Base-by-base conservation (phyloP, 2,113 vertebrate species). In the Labeo rohita region DNA sequence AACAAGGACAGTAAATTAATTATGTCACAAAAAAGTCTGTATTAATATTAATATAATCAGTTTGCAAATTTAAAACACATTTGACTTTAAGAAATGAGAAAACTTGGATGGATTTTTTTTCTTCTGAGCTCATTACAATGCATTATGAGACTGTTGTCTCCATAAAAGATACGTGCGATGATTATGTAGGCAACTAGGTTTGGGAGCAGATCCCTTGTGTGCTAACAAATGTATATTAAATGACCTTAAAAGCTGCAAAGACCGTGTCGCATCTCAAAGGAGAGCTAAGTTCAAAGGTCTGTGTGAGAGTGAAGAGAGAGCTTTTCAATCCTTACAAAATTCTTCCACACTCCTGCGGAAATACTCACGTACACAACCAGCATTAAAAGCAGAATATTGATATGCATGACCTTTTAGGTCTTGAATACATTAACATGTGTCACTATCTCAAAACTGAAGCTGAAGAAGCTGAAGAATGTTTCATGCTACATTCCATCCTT, bases 341-440 rank as follows among this genome's bases (percentile, higher is more conserved):
- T 73, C 68, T 73, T 36, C 36, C 12, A 73, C 50, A 73, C 68
- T 49, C 59, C 10, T 49, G 39, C 28, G 56, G 39, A 63, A 65
- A 65, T 49, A 68, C 78, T 59, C 16, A 6, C 13, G 5, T 68
- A 50, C 65, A 70, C 49, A 83, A 66, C 10, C 80, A 73, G 82
- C 66, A 72, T 84, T 52, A 43, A 83, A 81, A 66, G 63, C 23
- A 34, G 8, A 72, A 8, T 39, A 83, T 56, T 84, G 50, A 59
- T 84, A 74, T 59, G 52, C 66, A 56, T 84, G 82, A 84, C 52
- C 80, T 54, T 83, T 63, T 39, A 83, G 80, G 28, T 52, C 65
- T 83, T 34, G 80, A 73, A 84, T 73, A 73, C 82, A 73, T 84
- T 84, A 84, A 45, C 36, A 73, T 52, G 28, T 73, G 50, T 73